Evolutionary conservation across 2,797 vertebrate species (phyloP).

Genomic region (Synaphobranchus kaupii): DNA sequence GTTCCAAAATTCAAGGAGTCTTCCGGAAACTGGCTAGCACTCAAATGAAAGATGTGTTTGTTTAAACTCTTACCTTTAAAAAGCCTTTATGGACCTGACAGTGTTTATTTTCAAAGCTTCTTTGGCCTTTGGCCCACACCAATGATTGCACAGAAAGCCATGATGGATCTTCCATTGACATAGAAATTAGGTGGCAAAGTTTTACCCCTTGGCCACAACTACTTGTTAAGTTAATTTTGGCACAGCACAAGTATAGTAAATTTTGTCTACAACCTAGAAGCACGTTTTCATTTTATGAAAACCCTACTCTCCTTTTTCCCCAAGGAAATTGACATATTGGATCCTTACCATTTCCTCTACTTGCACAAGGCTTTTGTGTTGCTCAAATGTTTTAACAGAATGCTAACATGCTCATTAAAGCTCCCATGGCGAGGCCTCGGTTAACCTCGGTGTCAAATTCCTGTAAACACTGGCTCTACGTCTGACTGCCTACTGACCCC

Average conservation of each 20-base stretch:
- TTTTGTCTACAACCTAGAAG: not conserved
- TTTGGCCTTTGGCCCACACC: not conserved
- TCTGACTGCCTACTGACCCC: too few species aligned
- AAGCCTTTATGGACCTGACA: conserved; percentile 39
- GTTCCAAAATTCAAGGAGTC: conserved; percentile 55
- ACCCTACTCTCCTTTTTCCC: not conserved
- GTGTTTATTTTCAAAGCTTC: conserved; percentile 20
- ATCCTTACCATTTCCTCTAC: not conserved
- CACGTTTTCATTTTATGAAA: not conserved
- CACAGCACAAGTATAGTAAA: not conserved
- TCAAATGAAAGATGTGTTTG: conserved; percentile 44
- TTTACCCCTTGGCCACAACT: not conserved
- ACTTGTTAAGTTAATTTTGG: not conserved
- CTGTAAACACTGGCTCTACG: too few species aligned
- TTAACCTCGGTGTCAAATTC: not conserved
- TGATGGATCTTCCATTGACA: conserved; percentile 3
- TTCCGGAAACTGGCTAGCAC: conserved; percentile 55
- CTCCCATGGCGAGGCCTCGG: too few species aligned
- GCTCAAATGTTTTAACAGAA: not conserved
- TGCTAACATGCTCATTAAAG: not conserved
- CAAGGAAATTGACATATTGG: not conserved
- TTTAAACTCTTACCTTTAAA: conserved; percentile 39
- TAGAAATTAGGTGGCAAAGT: not conserved
- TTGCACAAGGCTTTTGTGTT: not conserved
- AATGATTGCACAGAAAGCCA: not conserved